Base-by-base conservation (phyloP, 2,888 invertebrate species). In the Stenchaetothrips biformis region DNA sequence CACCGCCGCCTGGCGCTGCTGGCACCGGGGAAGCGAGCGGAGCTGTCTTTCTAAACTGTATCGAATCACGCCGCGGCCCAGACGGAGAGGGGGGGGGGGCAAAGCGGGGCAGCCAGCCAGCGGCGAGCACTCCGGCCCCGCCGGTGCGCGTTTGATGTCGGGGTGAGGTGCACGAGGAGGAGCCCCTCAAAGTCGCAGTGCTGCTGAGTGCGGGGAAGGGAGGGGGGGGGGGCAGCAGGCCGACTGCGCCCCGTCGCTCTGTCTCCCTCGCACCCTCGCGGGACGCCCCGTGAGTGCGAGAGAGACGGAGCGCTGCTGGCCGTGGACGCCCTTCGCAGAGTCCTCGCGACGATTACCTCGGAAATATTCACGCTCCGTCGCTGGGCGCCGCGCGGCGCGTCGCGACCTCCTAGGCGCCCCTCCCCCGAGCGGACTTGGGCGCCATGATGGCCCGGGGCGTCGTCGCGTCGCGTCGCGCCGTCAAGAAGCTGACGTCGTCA, bases 131-230 rank as follows among this genome's bases (percentile, higher is more conserved):
- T 78, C n/a, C 25, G 59, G 37, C 37, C 59, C 74, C 62, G 48
- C 49, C 80, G 77, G 37, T 9, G 21, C 74, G 80, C 47, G 74
- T 74, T 77, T 25, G 77, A 48, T 13, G 49, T 21, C n/a, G 80
- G 67, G 21, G 67, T 62, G 67, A 67, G 67, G n/a, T 18, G 21
- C 9, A 59, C 13, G 59, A 16, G 59, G 18, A 37, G 37, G 37
- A 16, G 2, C 37, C 37, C 37, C 37, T 37, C 37, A 37, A 37
- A 37, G 37, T 37, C 37, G 37, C 37, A 37, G 37, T 37, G 37
- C 37, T 4, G 37, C 37, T 37, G 37, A 37, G 37, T 37, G 37
- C 37, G 37, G n/a, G 67, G 21, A 1, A 59, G 13, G 59, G 59
- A 18, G 18, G 37, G 4, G 4, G 53, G 53, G 9, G 6, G 53